A percentile compares a stretch with the other conserved stretches of the same genome.
Evolutionary conservation across 2,888 invertebrate genomes (phyloP).

Genomic region (Brachyopa scutellaris): DNA sequence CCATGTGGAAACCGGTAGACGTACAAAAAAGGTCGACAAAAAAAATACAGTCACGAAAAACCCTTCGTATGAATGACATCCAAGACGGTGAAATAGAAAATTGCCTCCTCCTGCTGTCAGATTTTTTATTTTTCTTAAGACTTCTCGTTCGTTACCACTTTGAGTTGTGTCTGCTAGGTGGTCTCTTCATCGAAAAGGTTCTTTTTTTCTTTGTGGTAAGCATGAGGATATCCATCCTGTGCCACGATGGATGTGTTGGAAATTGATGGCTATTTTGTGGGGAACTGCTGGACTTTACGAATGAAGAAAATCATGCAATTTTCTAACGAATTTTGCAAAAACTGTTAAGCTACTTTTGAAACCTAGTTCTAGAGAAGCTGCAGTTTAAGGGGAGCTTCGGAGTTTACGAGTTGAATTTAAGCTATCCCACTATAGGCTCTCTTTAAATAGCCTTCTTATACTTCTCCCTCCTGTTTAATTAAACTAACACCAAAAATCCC

Average conservation of each 20-base stretch:
- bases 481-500: too few species aligned
- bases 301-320: too few species aligned
- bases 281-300: conserved; percentile 3
- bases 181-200: conserved; percentile 12
- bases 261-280: conserved; percentile 38
- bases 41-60: conserved; percentile 5
- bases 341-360: too few species aligned
- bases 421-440: too few species aligned
- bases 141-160: conserved; percentile 42
- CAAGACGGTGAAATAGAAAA: conserved; percentile 54
- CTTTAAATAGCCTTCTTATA: too few species aligned
- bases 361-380: too few species aligned
- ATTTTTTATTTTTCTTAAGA: conserved; percentile 10
- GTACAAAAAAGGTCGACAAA: conserved; percentile 20
- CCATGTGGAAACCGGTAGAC: conserved; percentile 32
- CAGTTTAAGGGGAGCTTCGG: too few species aligned
- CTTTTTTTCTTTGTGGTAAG: background rate
- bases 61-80: background rate
- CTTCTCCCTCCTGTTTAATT: too few species aligned
- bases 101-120: conserved; percentile 27
- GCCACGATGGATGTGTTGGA: conserved; percentile 6
- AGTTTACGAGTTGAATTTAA: too few species aligned
- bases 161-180: conserved; percentile 26
- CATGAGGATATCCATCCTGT: conserved; percentile 3
- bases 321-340: too few species aligned